Base-by-base conservation (phyloP, 2,113 vertebrate species). In the Semnopithecus entellus region DNA sequence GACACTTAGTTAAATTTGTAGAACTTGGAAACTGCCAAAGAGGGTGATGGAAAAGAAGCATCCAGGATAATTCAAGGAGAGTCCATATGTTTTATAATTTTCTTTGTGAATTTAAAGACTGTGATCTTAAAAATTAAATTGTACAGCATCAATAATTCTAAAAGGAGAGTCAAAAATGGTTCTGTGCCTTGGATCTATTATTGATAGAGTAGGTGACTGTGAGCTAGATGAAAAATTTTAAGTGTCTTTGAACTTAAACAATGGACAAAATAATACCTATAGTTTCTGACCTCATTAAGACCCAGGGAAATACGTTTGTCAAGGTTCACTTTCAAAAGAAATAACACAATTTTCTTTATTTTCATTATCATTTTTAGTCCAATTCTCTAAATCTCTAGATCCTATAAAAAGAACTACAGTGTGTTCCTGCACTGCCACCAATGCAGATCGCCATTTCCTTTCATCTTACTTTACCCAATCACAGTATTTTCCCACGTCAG, bases 401-500 rank as follows among this genome's bases (percentile, higher is more conserved):
- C 45, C 57, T 82, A 5, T 70, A 48, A 85, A 75, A 79, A 81
- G 87, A 91, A 90, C n/a, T 73, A 45, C 27, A 72, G 64, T 35
- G 2, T 27, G 11, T n/a, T 11, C 66, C 57, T 61, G 1, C 8
- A 3, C 20, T 68, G 66, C 68, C 55, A 52, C 13, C 72, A n/a
- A n/a, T 1, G 55, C 68, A 89, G 70, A 55, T 86, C 32, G 13
- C 59, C 40, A 25, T 75, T 87, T 95, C 50, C 40, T 95, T 93
- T 91, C 92, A 48, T 90, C 35, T 78, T 79, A 23, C 52, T 89
- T 95, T 45, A 91, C 84, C 57, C 30, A 88, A 79, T 82, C 92
- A 92, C 87, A 72, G 32, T 88, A 12, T 96, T 96, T 96, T 55
- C 72, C 48, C 70, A 84, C 0, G 8, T 76, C 75, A 87, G 79